Conservation (phyloP, 2,797 vertebrate species). For the Lagocephalus sceleratus region DNA sequence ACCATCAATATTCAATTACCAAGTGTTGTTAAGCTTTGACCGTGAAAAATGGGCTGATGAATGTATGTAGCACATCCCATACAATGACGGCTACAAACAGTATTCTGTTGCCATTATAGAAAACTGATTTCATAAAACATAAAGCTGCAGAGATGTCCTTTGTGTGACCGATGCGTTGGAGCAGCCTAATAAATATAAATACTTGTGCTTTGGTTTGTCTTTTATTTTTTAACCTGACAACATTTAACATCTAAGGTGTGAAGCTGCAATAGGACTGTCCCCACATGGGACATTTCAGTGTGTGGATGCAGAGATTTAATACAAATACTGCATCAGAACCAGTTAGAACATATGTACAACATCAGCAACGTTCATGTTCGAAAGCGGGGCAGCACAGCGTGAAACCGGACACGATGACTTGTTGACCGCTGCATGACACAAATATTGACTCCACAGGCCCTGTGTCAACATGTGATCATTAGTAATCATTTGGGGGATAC, state of each 20-base stretch:
- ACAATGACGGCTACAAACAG: not conserved
- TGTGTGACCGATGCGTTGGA: no score
- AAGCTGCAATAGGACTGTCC: not conserved
- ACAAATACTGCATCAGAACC: not conserved
- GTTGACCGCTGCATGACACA: conserved; percentile 72
- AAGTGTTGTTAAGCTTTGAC: conserved; percentile 14
- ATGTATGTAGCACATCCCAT: not conserved
- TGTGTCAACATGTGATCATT: conserved; percentile 25
- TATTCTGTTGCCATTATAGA: not conserved
- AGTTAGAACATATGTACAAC: not conserved
- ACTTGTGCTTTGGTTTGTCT: not conserved
- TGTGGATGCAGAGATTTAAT: not conserved
- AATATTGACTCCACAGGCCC: conserved; percentile 48
- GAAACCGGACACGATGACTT: conserved; percentile 80
- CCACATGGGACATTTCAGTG: no score
- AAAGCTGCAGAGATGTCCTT: not conserved
- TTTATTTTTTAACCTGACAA: not conserved
- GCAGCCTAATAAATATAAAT: no score
- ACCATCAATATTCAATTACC: conserved; percentile 30
- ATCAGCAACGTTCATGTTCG: conserved; percentile 13
- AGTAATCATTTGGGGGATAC: conserved; percentile 16
- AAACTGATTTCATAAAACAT: not conserved
- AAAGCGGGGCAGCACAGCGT: conserved; percentile 69
- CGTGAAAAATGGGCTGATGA: not conserved
- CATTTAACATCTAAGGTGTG: not conserved